Evolutionary conservation across 2,797 vertebrate species (phyloP).

Genomic region (Melanotaenia nigrans): DNA sequence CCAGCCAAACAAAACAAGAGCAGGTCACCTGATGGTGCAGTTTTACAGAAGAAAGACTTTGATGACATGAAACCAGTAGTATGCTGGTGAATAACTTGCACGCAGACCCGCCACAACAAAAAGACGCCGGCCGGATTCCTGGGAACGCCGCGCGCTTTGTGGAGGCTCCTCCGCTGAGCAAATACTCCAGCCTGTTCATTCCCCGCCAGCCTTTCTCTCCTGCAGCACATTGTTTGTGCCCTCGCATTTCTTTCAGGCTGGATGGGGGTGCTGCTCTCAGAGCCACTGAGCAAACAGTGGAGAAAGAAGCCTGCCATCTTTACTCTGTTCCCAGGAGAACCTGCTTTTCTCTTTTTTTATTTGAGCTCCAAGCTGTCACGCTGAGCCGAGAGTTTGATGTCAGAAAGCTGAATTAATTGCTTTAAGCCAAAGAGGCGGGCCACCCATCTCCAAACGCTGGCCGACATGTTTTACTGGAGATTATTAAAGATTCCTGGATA

Average conservation of each 20-base stretch:
- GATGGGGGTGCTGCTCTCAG: slow-evolving; percentile 90
- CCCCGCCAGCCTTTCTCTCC: slow-evolving; percentile 72
- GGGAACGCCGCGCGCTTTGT: slow-evolving; percentile 93
- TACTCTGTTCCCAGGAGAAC: slow-evolving; percentile 94
- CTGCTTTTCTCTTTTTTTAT: slow-evolving; percentile 87
- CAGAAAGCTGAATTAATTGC: slow-evolving; percentile 96
- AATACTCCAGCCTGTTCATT: slow-evolving; percentile 97
- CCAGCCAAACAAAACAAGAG: not conserved
- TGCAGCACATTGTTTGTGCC: slow-evolving; percentile 91
- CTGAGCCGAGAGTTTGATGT: slow-evolving; percentile 91
- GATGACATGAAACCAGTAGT: slow-evolving; percentile 62
- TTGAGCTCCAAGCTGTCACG: slow-evolving; percentile 93
- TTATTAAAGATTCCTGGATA: slow-evolving; percentile 54
- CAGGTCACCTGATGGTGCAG: slow-evolving; percentile 68
- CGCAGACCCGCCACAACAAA: slow-evolving; percentile 77
- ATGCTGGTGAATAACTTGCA: no score
- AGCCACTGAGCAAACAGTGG: slow-evolving; percentile 96
- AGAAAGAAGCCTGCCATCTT: slow-evolving; percentile 91
- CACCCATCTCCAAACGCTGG: slow-evolving; percentile 87
- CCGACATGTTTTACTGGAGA: slow-evolving; percentile 69
- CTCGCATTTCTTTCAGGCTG: slow-evolving; percentile 93
- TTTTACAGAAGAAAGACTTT: slow-evolving; percentile 62
- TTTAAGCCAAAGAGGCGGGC: slow-evolving; percentile 88
- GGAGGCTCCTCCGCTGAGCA: slow-evolving; percentile 95
- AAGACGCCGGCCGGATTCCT: slow-evolving; percentile 87